Conservation (phyloP, 2,113 vertebrate genomes). For the Felis chaus region DNA sequence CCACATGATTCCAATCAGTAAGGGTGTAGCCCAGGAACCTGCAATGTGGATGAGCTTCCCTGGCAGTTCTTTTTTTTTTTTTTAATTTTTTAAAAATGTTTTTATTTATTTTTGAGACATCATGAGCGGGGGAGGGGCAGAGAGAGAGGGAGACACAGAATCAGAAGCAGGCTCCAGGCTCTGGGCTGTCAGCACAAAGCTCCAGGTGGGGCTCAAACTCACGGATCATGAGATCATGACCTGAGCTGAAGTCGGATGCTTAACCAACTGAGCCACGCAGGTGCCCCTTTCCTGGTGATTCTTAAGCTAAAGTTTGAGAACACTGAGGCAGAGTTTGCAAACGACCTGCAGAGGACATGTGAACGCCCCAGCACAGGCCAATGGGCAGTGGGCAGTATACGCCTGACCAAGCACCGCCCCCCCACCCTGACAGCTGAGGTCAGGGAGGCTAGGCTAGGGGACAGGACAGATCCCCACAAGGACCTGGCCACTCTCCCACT, state of each 20-base stretch:
- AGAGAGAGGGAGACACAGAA: too few relatives aligned
- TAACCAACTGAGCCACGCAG: too few relatives aligned
- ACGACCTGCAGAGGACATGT: accelerated
- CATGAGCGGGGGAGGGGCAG: too few relatives aligned
- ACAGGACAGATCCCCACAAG: background rate
- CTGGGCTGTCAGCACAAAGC: too few relatives aligned
- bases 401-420: background rate
- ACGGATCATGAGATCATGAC: too few relatives aligned
- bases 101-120: too few relatives aligned
- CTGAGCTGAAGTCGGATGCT: too few relatives aligned
- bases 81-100: too few relatives aligned
- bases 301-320: background rate
- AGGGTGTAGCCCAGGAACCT: background rate
- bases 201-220: too few relatives aligned
- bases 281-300: background rate
- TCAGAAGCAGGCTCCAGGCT: too few relatives aligned
- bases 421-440: background rate
- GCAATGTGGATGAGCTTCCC: background rate
- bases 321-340: background rate
- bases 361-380: background rate
- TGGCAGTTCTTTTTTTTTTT: background rate
- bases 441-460: background rate
- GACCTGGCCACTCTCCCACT: background rate
- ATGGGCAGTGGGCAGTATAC: background rate
- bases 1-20: background rate